Conservation (phyloP, 2,113 vertebrate genomes). For the Chamaetylas fuelleborni region DNA sequence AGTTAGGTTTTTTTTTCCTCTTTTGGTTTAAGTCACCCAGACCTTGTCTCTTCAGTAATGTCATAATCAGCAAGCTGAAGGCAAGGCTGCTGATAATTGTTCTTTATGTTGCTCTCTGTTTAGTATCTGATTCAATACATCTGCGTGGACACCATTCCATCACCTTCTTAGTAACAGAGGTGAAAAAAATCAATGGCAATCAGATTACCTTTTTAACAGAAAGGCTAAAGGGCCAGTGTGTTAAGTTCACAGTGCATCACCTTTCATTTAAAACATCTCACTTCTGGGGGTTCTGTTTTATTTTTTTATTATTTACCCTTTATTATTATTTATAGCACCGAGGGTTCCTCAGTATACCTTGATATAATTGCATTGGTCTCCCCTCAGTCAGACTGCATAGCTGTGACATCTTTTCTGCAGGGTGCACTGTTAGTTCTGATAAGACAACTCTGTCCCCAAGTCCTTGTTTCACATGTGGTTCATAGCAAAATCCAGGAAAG, state of each 20-base stretch:
- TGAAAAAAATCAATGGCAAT: conserved; percentile 94
- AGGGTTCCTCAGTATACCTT: neutral
- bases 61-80: conserved; percentile 85
- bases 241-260: conserved; percentile 86
- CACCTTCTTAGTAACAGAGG: conserved; percentile 86
- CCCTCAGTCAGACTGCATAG: neutral
- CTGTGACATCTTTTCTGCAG: neutral
- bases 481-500: neutral
- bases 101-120: conserved; percentile 88
- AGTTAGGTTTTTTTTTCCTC: neutral
- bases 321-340: conserved; percentile 78
- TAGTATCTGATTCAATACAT: conserved; percentile 89
- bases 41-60: conserved; percentile 81
- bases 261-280: conserved; percentile 84
- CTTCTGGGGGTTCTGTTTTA: conserved; percentile 56
- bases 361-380: conserved; percentile 41
- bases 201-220: conserved; percentile 92
- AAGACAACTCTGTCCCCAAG: neutral
- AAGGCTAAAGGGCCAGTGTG: conserved; percentile 84
- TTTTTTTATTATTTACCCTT: conserved; percentile 82
- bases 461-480: neutral
- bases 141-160: conserved; percentile 86
- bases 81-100: conserved; percentile 85
- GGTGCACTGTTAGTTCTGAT: neutral
- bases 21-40: conserved; percentile 73